Conservation (phyloP, 2,797 vertebrate species). For the Pangasius mekongensis region DNA sequence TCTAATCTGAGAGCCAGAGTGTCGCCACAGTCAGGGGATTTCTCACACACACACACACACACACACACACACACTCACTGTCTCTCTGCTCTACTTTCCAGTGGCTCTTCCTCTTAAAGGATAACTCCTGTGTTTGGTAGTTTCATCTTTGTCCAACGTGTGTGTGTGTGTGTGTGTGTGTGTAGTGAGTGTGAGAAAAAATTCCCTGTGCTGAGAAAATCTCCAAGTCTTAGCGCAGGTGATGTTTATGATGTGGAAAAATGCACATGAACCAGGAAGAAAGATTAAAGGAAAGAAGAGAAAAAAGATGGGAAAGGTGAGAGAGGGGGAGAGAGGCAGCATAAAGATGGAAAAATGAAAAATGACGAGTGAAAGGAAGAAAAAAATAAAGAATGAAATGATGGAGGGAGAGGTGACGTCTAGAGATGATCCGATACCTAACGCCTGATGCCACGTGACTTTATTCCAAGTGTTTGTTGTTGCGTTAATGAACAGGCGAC, state of each 20-base stretch:
- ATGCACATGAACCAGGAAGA: too few species aligned
- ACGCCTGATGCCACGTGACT: neutral
- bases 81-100: slow-evolving; percentile 18
- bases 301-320: too few species aligned
- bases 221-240: neutral
- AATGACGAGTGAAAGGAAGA: too few species aligned
- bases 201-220: neutral
- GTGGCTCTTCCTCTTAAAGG: slow-evolving; percentile 21
- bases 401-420: too few species aligned
- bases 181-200: neutral
- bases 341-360: too few species aligned
- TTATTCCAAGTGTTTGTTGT: neutral
- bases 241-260: neutral
- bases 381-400: too few species aligned
- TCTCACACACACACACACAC: neutral
- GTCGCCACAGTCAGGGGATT: slow-evolving; percentile 12
- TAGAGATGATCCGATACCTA: neutral
- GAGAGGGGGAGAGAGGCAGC: too few species aligned
- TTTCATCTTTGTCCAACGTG: neutral
- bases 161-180: neutral
- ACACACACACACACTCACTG: neutral
- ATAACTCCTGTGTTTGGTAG: neutral
- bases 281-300: too few species aligned
- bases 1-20: slow-evolving; percentile 29
- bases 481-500: neutral